Evolutionary conservation across 2,888 invertebrate genomes (phyloP).

Genomic region (Gymnoscelis rufifasciata): DNA sequence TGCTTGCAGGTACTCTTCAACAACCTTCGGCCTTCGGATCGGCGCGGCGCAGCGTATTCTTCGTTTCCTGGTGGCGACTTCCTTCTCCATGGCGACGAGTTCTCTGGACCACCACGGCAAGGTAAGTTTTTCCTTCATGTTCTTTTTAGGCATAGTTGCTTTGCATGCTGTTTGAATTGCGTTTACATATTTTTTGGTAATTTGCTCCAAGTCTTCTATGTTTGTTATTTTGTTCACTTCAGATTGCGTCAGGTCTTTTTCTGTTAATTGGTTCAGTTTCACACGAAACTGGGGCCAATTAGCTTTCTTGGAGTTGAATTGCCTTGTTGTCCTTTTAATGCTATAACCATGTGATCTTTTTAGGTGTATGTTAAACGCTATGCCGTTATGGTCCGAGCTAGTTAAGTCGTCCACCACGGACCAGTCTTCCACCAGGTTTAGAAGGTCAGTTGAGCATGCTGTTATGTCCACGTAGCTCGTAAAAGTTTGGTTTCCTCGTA

Average conservation of each 20-base stretch:
- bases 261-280: constrained; percentile 13
- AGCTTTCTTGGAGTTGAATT: constrained; percentile 12
- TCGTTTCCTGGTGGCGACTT: constrained; percentile 1
- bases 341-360: constrained; percentile 10
- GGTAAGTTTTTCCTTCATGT: neutral
- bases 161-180: neutral
- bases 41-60: constrained; percentile 1
- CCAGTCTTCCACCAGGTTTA: constrained; percentile 5
- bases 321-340: constrained; percentile 9
- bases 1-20: constrained; percentile 1
- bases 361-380: constrained; percentile 22
- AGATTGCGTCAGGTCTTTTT: constrained; percentile 3
- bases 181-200: neutral
- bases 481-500: neutral
- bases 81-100: neutral
- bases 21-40: neutral
- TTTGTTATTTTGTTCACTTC: constrained; percentile 8
- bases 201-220: neutral
- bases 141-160: neutral
- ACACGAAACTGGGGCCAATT: constrained; percentile 10
- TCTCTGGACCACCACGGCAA: constrained; percentile 17
- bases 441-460: neutral
- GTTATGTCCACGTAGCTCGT: neutral
- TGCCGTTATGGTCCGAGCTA: constrained; percentile 30
- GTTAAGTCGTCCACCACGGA: neutral